Evolutionary conservation across 2,797 vertebrate species (phyloP).

Genomic region (Takifugu rubripes): DNA sequence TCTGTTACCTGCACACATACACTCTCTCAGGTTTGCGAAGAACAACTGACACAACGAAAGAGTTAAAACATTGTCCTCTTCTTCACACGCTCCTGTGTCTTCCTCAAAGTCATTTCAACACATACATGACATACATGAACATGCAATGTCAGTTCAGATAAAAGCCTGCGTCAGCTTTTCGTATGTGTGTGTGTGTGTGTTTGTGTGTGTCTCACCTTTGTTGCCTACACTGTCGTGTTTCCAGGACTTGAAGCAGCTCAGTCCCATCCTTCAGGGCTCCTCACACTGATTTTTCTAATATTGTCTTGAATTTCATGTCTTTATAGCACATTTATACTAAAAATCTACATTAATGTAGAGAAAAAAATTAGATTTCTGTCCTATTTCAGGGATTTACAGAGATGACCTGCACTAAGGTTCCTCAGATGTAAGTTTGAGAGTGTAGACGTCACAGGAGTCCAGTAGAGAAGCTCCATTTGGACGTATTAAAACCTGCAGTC

Average conservation of each 20-base stretch:
- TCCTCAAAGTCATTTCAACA: background rate
- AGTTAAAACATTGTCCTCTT: too few relatives aligned
- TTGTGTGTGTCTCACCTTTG: slow-evolving; percentile 69
- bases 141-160: slow-evolving; percentile 8
- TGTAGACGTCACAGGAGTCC: too few relatives aligned
- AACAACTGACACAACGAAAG: too few relatives aligned
- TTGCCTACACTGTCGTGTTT: slow-evolving; percentile 73
- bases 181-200: slow-evolving; percentile 1
- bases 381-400: too few relatives aligned
- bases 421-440: too few relatives aligned
- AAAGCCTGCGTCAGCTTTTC: slow-evolving; percentile 43
- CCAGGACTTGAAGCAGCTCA: slow-evolving; percentile 84
- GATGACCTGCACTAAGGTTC: too few relatives aligned
- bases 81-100: background rate
- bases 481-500: too few relatives aligned
- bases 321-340: too few relatives aligned
- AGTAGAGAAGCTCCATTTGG: too few relatives aligned
- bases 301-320: too few relatives aligned
- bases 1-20: slow-evolving; percentile 66
- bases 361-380: too few relatives aligned
- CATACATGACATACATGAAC: background rate
- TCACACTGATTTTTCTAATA: background rate
- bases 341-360: too few relatives aligned
- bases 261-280: slow-evolving; percentile 75
- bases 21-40: background rate